Base-by-base conservation (phyloP, 2,113 vertebrate species). In the Sclerurus mexicanus region DNA sequence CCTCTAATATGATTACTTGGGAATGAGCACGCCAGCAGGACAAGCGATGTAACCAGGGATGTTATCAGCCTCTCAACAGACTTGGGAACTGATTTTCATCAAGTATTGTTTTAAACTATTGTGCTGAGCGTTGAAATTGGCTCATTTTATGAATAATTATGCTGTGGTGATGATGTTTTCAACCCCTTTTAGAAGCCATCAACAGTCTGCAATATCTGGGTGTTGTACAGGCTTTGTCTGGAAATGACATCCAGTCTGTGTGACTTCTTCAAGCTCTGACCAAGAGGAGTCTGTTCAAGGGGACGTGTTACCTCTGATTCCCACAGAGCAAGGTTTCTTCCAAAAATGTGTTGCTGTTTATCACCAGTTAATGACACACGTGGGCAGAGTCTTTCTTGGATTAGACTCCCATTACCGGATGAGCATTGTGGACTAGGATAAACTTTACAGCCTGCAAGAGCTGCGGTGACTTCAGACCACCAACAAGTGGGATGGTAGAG, bases 31-130 rank as follows among this genome's bases (percentile, higher is more conserved):
- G 0, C 52, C 89, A 87, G 74, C 1, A 13, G 81, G 91, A 89
- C 4, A 3, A 85, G 66, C 44, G 68, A 13, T 7, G 25, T 24
- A 89, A 81, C 84, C 30, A 56, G 22, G 96, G 84, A 60, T 64
- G 82, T 83, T 90, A 93, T 77, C 90, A 87, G 75, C 76, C 67
- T 73, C 85, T 93, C 83, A 92, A 15, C 66, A 55, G 44, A 67
- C 62, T 68, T 71, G 76, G 85, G 93, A 90, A 73, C 58, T 62
- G 71, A 87, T 95, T 97, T 96, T 95, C 89, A 93, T 95, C 79
- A 58, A 46, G 64, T 68, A 80, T 89, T 97, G 91, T 95, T 94
- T 86, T n/a, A 90, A 94, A 66, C 62, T 62, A 23, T 92, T 91
- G 89, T 87, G 53, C 76, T 89, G 73, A 94, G 79, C 4, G 0